Evolutionary conservation across 2,113 vertebrate genomes (phyloP).

Genomic region (Brachionichthys hirsutus): DNA sequence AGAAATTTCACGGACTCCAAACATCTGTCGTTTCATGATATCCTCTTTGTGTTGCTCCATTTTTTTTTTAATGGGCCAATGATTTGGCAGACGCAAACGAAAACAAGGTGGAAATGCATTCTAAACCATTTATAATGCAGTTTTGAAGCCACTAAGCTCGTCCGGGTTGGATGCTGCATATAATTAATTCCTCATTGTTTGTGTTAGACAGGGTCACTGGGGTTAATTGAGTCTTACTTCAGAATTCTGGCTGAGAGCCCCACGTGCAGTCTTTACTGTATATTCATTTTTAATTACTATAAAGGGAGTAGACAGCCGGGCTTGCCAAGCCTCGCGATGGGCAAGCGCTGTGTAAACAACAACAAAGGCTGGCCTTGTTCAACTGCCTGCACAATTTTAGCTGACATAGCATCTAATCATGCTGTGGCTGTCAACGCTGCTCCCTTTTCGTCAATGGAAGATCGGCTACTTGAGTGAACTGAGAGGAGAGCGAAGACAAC

Average conservation of each 20-base stretch:
- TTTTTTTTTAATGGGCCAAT: constrained; percentile 57
- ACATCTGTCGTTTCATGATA: constrained; percentile 51
- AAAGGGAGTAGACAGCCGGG: constrained; percentile 58
- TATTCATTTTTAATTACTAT: constrained; percentile 76
- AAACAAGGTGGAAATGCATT: constrained; percentile 60
- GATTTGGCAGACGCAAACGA: constrained; percentile 52
- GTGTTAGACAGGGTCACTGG: constrained; percentile 65
- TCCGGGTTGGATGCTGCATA: constrained; percentile 61
- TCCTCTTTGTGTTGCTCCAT: constrained; percentile 38
- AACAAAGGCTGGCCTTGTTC: constrained; percentile 66
- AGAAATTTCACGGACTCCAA: not conserved
- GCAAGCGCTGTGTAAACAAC: constrained; percentile 72
- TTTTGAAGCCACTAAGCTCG: constrained; percentile 59
- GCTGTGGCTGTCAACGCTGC: constrained; percentile 50
- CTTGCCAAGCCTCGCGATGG: constrained; percentile 70
- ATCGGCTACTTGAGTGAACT: constrained; percentile 52
- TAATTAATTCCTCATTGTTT: constrained; percentile 76
- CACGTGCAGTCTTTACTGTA: constrained; percentile 62
- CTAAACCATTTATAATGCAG: constrained; percentile 58
- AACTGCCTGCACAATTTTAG: constrained; percentile 54
- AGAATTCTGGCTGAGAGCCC: constrained; percentile 66
- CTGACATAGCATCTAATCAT: constrained; percentile 51
- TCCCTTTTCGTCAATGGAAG: constrained; percentile 50
- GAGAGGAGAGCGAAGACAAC: constrained; percentile 52
- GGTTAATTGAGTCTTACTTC: constrained; percentile 82